Evolutionary conservation across 1,140 invertebrate species (phyloP).

Genomic region (Sycophaga agraensis): DNA sequence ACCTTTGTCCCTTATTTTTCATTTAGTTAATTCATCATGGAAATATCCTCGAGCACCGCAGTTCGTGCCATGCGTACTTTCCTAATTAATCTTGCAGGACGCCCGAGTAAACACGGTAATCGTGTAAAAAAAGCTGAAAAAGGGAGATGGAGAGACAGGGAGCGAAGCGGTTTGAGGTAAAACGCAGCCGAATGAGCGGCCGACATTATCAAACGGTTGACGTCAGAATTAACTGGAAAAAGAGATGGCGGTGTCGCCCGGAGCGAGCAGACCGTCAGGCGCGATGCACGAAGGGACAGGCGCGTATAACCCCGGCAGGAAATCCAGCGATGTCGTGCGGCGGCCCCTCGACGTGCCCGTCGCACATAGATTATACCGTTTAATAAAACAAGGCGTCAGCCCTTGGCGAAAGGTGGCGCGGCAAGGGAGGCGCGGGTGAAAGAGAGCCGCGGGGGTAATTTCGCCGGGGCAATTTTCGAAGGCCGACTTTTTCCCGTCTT

Average conservation of each 20-base stretch:
- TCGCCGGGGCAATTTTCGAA: constrained; percentile 3
- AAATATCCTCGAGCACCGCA: too few species aligned
- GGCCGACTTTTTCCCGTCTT: not conserved
- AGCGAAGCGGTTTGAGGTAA: too few species aligned
- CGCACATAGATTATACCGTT: constrained; percentile 18
- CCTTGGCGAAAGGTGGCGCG: not conserved
- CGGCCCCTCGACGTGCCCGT: too few species aligned
- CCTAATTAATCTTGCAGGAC: not conserved
- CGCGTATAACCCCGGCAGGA: too few species aligned
- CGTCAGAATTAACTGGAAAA: constrained; percentile 6
- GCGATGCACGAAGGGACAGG: too few species aligned
- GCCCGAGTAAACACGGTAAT: not conserved
- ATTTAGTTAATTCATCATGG: too few species aligned
- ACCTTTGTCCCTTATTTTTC: too few species aligned
- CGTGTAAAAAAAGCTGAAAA: not conserved
- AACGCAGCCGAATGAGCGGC: too few species aligned
- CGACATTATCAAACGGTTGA: not conserved
- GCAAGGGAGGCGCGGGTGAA: not conserved
- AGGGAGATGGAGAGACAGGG: not conserved
- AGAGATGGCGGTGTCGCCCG: too few species aligned
- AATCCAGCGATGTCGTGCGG: too few species aligned
- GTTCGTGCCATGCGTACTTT: too few species aligned
- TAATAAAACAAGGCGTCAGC: constrained; percentile 18
- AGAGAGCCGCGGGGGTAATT: not conserved
- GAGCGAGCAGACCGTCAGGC: too few species aligned